These are phyloP conservation scores for Nephrotoma appendiculata DNA, from an alignment of 2,888 invertebrate genomes.

Conservation along the genomic window DNA sequence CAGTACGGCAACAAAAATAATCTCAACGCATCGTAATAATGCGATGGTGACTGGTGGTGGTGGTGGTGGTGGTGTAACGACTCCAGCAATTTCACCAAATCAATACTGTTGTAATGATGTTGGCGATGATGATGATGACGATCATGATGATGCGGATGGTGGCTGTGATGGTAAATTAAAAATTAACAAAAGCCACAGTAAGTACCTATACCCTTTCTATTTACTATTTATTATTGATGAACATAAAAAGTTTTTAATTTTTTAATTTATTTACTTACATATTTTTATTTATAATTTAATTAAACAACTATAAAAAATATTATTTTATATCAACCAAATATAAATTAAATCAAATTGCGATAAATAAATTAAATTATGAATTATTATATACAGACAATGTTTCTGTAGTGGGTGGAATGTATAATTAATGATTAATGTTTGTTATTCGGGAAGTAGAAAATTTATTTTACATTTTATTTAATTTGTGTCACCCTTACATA, in stretches of 20 bases:
- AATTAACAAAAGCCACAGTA: background rate
- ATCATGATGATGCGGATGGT: background rate
- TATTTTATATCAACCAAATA: background rate
- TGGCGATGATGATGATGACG: background rate
- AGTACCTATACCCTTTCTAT: background rate
- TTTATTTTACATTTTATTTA: no score
- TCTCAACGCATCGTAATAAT: background rate
- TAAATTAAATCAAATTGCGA: background rate
- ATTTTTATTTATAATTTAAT: background rate
- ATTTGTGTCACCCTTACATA: no score
- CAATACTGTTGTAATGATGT: background rate
- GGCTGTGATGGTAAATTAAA: background rate
- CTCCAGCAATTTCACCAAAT: background rate
- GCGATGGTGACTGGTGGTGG: no score
- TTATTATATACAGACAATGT: background rate
- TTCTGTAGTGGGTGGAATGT: background rate
- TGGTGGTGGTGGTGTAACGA: background rate
- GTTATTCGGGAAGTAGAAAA: background rate
- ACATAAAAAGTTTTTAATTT: no score
- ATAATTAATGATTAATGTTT: background rate
- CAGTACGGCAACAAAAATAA: background rate
- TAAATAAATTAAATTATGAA: background rate
- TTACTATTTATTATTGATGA: background rate
- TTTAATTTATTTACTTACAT: background rate
- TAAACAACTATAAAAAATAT: background rate